Percentiles rank a stretch among this genome's conserved stretches.
Conservation (phyloP, 2,888 invertebrate genomes). For the Aphrophora alni region DNA sequence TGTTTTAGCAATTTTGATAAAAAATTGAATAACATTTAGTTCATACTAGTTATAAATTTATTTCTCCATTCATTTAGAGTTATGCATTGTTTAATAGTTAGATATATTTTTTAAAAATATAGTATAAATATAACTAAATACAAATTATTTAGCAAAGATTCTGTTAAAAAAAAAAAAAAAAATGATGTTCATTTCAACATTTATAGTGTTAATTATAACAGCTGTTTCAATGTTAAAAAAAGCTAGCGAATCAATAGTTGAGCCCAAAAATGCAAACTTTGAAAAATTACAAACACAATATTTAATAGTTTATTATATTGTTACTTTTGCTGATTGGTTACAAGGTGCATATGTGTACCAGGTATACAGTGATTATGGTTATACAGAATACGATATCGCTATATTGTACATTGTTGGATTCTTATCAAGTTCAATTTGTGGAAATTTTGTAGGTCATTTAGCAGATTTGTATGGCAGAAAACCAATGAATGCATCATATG, state of each 20-base stretch:
- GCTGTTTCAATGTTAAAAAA: constrained; percentile 19
- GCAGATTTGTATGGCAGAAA: constrained; percentile 65
- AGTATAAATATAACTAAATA: no score
- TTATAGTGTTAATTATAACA: constrained; percentile 16
- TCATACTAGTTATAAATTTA: no score
- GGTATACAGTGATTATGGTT: constrained; percentile 64
- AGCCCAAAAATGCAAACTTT: constrained; percentile 25
- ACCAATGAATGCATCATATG: constrained; percentile 60
- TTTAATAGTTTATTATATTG: constrained; percentile 62
- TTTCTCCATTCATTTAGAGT: no score
- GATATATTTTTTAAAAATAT: no score
- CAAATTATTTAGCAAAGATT: no score
- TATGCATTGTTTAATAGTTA: no score
- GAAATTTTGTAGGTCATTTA: constrained; percentile 62
- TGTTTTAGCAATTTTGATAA: no score
- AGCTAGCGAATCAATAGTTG: background rate
- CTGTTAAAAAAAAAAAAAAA: background rate
- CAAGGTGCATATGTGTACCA: constrained; percentile 67
- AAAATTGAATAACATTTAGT: no score
- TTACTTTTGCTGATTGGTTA: constrained; percentile 66
- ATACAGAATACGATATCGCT: constrained; percentile 63
- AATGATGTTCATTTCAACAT: constrained; percentile 24
- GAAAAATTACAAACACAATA: constrained; percentile 60
- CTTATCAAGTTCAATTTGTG: constrained; percentile 63
- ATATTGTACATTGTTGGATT: constrained; percentile 65